phyloP scores from a whole-genome alignment of 2,113 vertebrate species.

The Lophochroa leadbeateri region DNA sequence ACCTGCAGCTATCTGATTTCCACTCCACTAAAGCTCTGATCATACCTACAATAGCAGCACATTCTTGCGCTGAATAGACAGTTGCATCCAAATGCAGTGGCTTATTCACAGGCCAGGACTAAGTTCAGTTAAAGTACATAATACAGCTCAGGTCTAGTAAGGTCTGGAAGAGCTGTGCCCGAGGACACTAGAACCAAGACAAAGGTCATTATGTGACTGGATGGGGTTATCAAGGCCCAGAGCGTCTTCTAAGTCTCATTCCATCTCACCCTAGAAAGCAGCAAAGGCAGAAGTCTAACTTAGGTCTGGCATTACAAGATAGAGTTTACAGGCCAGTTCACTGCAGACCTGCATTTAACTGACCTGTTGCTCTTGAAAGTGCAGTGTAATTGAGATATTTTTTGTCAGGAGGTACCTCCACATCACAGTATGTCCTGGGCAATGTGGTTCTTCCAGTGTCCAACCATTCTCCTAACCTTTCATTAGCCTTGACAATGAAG shows the following conservation, averaged over 20 bases:
- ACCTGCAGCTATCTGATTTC: background rate
- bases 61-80: background rate
- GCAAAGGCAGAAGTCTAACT: background rate
- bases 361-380: background rate
- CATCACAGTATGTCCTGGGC: background rate
- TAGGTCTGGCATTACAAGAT: background rate
- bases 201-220: background rate
- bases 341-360: background rate
- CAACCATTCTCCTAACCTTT: background rate
- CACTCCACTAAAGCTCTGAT: background rate
- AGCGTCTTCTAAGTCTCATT: background rate
- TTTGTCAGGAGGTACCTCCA: background rate
- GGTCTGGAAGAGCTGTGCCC: background rate
- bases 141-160: background rate
- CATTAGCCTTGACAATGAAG: background rate
- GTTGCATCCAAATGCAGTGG: background rate
- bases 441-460: background rate
- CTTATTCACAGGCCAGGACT: background rate
- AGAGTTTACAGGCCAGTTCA: background rate
- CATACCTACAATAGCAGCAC: background rate
- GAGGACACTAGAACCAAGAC: background rate
- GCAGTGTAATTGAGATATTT: background rate
- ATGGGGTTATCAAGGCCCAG: background rate
- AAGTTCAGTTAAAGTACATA: background rate
- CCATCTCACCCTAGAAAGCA: background rate